Evolutionary conservation across 2,888 invertebrate species (phyloP).

Genomic region (Autographa pulchrina): DNA sequence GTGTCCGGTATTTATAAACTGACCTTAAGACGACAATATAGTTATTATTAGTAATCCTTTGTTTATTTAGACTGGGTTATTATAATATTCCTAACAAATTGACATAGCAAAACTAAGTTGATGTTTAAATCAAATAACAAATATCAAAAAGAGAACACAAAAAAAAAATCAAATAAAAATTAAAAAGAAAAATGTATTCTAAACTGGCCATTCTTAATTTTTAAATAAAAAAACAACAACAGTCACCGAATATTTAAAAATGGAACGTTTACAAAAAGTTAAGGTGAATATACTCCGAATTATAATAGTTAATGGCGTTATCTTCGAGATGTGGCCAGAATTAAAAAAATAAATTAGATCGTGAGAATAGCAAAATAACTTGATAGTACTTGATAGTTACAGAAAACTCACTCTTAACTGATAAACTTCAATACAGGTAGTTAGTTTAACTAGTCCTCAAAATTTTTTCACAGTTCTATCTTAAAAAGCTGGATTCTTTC

Average conservation of each 20-base stretch:
- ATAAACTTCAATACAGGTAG: not conserved
- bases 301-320: conserved; percentile 46
- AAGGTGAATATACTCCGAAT: conserved; percentile 36
- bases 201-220: not conserved
- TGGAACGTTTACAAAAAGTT: conserved; percentile 25
- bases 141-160: not conserved
- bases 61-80: no score
- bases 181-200: not conserved
- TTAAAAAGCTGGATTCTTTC: no score
- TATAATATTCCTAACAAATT: no score
- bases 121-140: no score
- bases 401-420: conserved; percentile 21
- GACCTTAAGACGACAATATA: not conserved
- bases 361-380: conserved; percentile 44
- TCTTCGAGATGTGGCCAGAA: conserved; percentile 34
- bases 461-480: no score
- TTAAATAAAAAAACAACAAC: not conserved
- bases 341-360: conserved; percentile 51
- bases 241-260: not conserved
- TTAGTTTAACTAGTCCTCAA: not conserved
- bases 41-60: no score
- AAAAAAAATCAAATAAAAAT: not conserved
- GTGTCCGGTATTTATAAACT: not conserved
- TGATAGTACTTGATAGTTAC: conserved; percentile 9
- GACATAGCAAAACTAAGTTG: not conserved